Evolutionary conservation across 2,113 vertebrate species (phyloP), one percentile per base, ranked within the genome.

Genomic region (Zosterops borbonicus): DNA sequence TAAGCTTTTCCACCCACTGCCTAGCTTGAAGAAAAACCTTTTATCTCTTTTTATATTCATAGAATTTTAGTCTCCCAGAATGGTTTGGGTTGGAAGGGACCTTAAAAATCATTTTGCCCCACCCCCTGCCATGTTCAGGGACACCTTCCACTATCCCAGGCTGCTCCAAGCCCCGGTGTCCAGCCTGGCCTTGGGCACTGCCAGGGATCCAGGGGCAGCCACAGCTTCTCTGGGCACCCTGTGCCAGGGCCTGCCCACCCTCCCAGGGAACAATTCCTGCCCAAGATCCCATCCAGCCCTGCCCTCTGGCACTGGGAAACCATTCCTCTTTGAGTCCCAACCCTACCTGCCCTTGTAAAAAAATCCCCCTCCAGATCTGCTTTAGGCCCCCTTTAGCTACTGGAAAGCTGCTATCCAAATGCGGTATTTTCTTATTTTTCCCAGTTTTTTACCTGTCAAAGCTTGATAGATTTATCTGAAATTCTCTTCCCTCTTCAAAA

Each of bases 11-110:
- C 42, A 49, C 5, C 11, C n/a, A 53, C 12, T 70, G 59, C 23
- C 28, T 16, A 53, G 15, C 39, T 29, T 60, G 29, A 78, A 82
- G 20, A 41, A 65, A 47, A 64, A 1, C 8, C 5, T 11, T 52
- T 47, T 31, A 23, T 60, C 17, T 62, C 14, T 23, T 0, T 0
- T 73, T 31, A 5, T 14, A 28, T 1, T 11, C 6, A 47, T 0
- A 41, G 8, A 47, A n/a, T 60, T 44, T 70, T 14, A 24, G 14
- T 33, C 8, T 55, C 8, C 22, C 13, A 29, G 16, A 55, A 55
- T 14, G 10, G 24, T 39, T 70, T 53, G 13, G 10, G 29, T 8
- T 12, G 6, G 27, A 46, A 46, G 3, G 3, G 12, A 27, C 18
- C 5, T 18, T 8, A 37, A 52, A 87, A 2, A 6, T 21, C 17